Evolutionary conservation across 92 coral and sea anemone species (phyloP), one percentile per base, ranked within the genome.

Genomic region (Bergia sp.): DNA sequence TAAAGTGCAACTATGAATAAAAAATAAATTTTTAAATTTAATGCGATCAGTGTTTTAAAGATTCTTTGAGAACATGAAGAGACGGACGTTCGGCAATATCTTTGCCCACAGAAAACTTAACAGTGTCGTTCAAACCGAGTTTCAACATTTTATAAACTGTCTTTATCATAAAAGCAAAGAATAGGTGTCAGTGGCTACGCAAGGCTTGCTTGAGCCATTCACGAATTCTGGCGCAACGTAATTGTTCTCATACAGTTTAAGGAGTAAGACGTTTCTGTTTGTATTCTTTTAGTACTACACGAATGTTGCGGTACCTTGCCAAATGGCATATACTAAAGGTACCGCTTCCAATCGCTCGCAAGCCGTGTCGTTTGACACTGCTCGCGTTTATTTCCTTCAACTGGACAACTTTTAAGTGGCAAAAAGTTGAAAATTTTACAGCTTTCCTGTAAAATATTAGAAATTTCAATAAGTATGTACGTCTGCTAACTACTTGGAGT

Each of bases 261-360:
- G 76, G 76, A 71, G 76, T 8, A 15, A 8, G 50, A 42, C 41
- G 21, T 42, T 53, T 40, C 53, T 53, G 6, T 89, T 86, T 79
- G 58, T 82, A 88, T 76, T 90, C 89, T 72, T 93, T 90, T 3
- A 90, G 78, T 1, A 86, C 95, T 7, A 90, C 91, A 29, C 45
- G 12, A 49, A 93, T 90, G 29, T 84, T 78, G 15, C 93, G 77
- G 80, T 88, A 90, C 65, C 79, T 85, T 29, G 84, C 93, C 13
- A 86, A 43, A 57, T 79, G 88, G 71, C 93, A 90, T 0, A 55
- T 53, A 11, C 95, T 87, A 47, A 73, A 90, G 38, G 95, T 90
- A 6, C 90, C 95, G 20, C 85, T 84, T n/a, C 92, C 91, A 76
- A 92, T 45, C 21, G 16, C 43, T 12, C 81, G 39, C 78, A 18